phyloP scores from a whole-genome alignment of 2,797 vertebrate species.

The Enteromius argenteus region DNA sequence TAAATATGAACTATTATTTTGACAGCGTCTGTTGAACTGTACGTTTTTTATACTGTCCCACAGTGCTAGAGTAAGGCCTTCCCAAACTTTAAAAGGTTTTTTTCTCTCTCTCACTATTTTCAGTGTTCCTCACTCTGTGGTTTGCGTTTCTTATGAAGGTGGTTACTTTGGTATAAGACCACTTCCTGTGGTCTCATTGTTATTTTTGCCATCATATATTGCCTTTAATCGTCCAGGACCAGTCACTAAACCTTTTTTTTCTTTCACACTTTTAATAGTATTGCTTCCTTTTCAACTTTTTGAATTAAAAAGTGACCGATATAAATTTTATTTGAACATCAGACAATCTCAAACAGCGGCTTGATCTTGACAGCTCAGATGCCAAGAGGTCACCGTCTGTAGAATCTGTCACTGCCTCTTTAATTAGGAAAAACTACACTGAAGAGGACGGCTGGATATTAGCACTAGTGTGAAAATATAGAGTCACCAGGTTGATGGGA shows the following conservation, averaged over 20 bases:
- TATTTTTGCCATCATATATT: background rate
- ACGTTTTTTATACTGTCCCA: too few relatives aligned
- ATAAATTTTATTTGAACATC: background rate
- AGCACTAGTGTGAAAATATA: slow-evolving; percentile 16
- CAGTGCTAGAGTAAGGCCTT: background rate
- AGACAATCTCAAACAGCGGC: background rate
- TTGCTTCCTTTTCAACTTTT: background rate
- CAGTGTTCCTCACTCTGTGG: background rate
- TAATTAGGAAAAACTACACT: slow-evolving; percentile 40
- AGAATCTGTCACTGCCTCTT: slow-evolving; percentile 49
- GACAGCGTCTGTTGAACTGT: background rate
- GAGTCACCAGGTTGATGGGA: background rate
- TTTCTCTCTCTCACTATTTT: background rate
- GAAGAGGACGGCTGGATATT: slow-evolving; percentile 1
- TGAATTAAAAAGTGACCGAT: background rate
- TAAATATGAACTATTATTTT: background rate
- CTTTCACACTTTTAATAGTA: background rate
- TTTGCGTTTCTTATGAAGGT: background rate
- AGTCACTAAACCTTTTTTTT: background rate
- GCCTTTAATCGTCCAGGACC: background rate
- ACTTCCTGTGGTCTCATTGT: slow-evolving; percentile 15
- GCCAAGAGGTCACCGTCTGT: slow-evolving; percentile 22
- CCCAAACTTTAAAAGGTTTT: too few relatives aligned
- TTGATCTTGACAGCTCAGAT: background rate
- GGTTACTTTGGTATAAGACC: background rate